phyloP scores from a whole-genome alignment of 2,113 vertebrate species.

The Chaetodon auriga region DNA sequence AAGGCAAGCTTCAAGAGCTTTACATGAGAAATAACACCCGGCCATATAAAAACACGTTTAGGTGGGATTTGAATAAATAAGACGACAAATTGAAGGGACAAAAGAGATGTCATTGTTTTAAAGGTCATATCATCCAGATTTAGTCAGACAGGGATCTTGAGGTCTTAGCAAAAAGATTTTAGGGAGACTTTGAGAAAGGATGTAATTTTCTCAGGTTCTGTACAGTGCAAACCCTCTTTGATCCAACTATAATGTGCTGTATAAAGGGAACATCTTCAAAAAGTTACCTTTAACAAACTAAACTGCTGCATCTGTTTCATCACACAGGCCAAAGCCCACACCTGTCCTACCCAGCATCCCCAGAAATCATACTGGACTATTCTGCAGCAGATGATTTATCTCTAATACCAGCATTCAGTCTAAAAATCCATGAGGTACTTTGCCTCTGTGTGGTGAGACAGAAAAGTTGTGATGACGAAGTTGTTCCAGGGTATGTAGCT shows the following conservation, averaged over 20 bases:
- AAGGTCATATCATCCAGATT: background rate
- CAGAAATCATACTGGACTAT: background rate
- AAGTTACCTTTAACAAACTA: background rate
- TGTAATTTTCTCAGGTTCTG: constrained; percentile 6
- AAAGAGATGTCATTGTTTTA: background rate
- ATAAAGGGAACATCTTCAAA: background rate
- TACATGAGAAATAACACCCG: background rate
- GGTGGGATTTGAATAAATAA: background rate
- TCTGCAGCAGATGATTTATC: background rate
- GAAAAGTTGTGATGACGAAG: background rate
- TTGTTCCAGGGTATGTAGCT: background rate
- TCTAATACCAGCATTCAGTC: background rate
- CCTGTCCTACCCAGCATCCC: background rate
- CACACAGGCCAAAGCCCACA: background rate
- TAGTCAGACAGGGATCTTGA: background rate
- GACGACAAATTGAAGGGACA: background rate
- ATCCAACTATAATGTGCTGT: background rate
- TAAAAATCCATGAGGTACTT: background rate
- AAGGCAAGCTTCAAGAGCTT: background rate
- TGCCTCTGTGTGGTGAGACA: background rate
- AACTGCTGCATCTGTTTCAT: background rate
- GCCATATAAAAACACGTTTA: background rate
- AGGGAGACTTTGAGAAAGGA: background rate
- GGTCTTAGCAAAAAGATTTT: background rate
- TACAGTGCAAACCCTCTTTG: constrained; percentile 1